A percentile compares a stretch with the other conserved stretches of the same genome.
Conservation (phyloP, 1,140 invertebrate genomes). For the Eurosta solidaginis region DNA sequence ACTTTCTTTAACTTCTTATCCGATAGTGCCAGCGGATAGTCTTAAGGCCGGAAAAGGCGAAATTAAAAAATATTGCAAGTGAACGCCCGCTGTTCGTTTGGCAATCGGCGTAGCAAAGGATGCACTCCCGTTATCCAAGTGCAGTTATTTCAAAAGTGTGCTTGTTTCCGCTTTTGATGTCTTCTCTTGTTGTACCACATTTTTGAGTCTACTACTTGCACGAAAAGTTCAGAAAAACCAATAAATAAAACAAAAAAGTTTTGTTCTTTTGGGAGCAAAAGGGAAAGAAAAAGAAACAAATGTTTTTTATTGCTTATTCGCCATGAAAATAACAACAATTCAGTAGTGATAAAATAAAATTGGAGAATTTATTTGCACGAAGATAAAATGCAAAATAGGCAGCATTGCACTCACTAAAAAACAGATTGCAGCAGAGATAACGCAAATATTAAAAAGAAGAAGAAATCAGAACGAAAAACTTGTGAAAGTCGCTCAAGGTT, state of each 20-base stretch:
- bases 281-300: background rate
- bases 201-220: background rate
- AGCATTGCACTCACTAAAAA: background rate
- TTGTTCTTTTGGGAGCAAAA: background rate
- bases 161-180: background rate
- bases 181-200: background rate
- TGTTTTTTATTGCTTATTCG: background rate
- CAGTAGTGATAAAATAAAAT: constrained; percentile 14
- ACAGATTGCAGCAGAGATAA: background rate
- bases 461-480: background rate
- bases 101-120: background rate
- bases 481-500: too few relatives aligned
- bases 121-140: background rate
- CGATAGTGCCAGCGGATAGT: background rate
- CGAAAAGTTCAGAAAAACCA: background rate
- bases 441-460: background rate
- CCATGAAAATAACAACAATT: background rate
- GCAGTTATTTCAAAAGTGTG: background rate
- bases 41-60: background rate
- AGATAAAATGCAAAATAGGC: background rate
- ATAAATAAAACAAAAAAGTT: background rate
- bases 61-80: background rate
- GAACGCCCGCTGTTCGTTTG: background rate
- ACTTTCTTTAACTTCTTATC: background rate
- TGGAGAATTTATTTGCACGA: background rate